Conservation (phyloP, 2,113 vertebrate genomes). For the Callaeas wilsoni region DNA sequence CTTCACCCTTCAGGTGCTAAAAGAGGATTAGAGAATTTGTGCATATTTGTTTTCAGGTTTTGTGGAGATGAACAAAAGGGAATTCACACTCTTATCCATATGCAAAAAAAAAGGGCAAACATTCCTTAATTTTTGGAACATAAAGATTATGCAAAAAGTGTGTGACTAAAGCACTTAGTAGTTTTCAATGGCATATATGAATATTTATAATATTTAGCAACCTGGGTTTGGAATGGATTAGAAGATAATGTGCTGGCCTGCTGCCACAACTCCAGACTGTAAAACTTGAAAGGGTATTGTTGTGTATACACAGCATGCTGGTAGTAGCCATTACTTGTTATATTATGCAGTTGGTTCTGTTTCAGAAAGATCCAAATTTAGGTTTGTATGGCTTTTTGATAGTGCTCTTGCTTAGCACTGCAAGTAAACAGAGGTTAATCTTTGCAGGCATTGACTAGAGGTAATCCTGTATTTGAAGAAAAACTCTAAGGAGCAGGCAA, state of each 20-base stretch:
- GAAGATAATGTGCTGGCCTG: slow-evolving; percentile 64
- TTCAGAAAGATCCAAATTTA: slow-evolving; percentile 56
- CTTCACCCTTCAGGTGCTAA: slow-evolving; percentile 70
- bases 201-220: slow-evolving; percentile 78
- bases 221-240: slow-evolving; percentile 67
- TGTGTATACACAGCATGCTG: slow-evolving; percentile 18
- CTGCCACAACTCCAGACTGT: slow-evolving; percentile 62
- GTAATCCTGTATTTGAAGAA: background rate
- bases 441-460: background rate
- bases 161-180: slow-evolving; percentile 69
- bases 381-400: background rate
- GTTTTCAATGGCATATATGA: slow-evolving; percentile 71
- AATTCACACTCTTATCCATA: slow-evolving; percentile 68
- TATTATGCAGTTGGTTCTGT: slow-evolving; percentile 44
- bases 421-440: slow-evolving; percentile 4
- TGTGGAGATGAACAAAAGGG: slow-evolving; percentile 72
- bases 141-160: slow-evolving; percentile 75
- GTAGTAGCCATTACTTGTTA: slow-evolving; percentile 38
- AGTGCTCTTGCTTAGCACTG: background rate
- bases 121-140: slow-evolving; percentile 70
- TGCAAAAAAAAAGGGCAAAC: slow-evolving; percentile 51
- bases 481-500: background rate
- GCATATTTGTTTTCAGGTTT: slow-evolving; percentile 70
- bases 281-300: slow-evolving; percentile 44
- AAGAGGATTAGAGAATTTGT: slow-evolving; percentile 73